Base-by-base conservation (phyloP, 2,797 vertebrate species). In the Thunnus albacares region DNA sequence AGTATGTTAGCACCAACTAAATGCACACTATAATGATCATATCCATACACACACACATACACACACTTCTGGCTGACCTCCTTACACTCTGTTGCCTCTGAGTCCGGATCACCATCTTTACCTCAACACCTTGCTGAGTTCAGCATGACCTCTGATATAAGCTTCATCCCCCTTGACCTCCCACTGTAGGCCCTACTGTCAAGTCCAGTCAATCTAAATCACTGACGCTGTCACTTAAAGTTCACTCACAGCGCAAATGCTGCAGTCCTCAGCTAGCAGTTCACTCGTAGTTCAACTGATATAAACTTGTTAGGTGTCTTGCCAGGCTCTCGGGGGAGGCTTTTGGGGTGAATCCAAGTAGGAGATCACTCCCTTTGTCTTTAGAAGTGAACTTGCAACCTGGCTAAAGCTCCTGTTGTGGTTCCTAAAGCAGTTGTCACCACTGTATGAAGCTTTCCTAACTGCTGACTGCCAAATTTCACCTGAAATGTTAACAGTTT, bases 121-220 rank as follows among this genome's bases (percentile, higher is more conserved):
- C 69, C 69, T 67, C 59, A 26, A 64, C 60, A 77, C 72, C 79
- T 77, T 57, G 79, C 83, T 64, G 83, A 82, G 71, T 33, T 75
- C 74, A 79, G 77, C 85, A 24, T 41, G 62, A 38, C 65, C 71
- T 82, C 75, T 80, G 71, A 61, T 57, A 71, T 51, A 52, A 63
- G 28, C 41, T 26, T 43, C 61, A 7, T 26, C 9, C 75, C 84
- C 79, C 80, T 6, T 76, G 57, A 87, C 86, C 80, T 75, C 22
- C 15, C 15, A 30, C 63, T 53, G 71, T 26, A 47, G 62, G 15
- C 38, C 15, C 26, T 17, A 18, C 41, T 56, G 71, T 75, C 17
- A 26, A n/a, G 61, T 53, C 51, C 43, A 49, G 80, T 80, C 80
- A 38, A 3, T 77, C 5, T 57, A 67, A 51, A 84, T 80, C 81